Evolutionary conservation across 2,888 invertebrate species (phyloP), one percentile per base, ranked within the genome.

Genomic region (Heliconius erato): DNA sequence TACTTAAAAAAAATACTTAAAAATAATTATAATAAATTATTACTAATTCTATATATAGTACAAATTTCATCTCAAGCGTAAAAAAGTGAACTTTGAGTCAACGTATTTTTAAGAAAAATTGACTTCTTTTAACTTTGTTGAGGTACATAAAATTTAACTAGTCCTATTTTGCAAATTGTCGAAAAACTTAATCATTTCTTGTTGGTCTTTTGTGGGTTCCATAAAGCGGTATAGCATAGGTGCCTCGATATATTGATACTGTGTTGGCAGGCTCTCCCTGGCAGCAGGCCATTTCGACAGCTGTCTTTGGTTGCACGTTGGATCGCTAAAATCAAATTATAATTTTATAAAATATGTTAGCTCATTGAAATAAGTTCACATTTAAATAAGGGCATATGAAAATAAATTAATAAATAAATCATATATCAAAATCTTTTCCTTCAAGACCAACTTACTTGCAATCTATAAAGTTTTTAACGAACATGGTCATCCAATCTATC

Each of bases 401-500:
- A 23, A 23, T n/a, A n/a, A 59, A 23, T 23, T 3, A 23, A 26
- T 40, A 71, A 54, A 49, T 65, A 28, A 16, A 44, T 23, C 16
- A 65, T 71, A 5, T 74, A 76, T 54, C 19, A 54, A 74, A 59
- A 49, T 44, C 3, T 68, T 40, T 35, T 49, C 19, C 54, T 23
- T 54, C 14, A 5, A 16, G 67, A 19, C 71, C 26, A 67, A 89
- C 79, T 91, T 89, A 95, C 95, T 92, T 89, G 90, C 89, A 90
- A 69, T 79, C 85, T 88, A 94, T 92, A 78, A 93, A 95, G 82
- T 92, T 90, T 16, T 87, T 87, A 65, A 95, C 83, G 79, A 92
- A 89, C 23, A 86, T 86, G 0, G 92, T 92, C 92, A 95, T 93
- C 89, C 89, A 88, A 26, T 90, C 87, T 82, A 87, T 90, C 91